A percentile compares a stretch with the other conserved stretches of the same genome.
Conservation (phyloP, 2,888 invertebrate genomes). For the Leptopilina drosophilae region DNA sequence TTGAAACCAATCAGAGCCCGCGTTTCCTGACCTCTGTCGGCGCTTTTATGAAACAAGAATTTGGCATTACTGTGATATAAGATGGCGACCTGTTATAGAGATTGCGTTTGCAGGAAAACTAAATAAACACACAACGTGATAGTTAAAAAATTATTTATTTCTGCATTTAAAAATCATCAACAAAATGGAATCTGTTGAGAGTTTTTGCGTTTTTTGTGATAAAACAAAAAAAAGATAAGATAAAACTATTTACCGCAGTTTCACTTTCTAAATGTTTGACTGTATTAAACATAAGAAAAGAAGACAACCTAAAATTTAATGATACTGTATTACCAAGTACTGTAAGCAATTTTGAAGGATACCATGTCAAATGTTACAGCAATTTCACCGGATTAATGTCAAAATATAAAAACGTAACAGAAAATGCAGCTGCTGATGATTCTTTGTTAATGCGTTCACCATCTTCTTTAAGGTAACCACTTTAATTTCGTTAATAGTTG, state of each 20-base stretch:
- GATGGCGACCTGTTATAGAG: too few species aligned
- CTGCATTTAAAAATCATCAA: too few species aligned
- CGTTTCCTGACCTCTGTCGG: too few species aligned
- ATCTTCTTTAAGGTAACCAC: too few species aligned
- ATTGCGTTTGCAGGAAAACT: too few species aligned
- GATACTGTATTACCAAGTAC: neutral
- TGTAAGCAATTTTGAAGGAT: neutral
- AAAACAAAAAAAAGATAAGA: neutral
- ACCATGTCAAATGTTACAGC: neutral
- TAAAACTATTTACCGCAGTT: neutral
- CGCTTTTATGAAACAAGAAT: too few species aligned
- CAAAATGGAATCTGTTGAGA: neutral
- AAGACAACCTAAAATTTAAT: neutral
- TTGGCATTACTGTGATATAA: too few species aligned
- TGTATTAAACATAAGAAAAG: neutral
- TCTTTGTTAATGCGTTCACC: neutral
- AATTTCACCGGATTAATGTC: neutral
- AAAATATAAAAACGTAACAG: neutral
- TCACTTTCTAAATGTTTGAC: neutral
- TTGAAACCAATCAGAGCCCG: too few species aligned
- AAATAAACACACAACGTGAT: too few species aligned
- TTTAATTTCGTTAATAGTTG: too few species aligned
- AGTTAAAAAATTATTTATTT: too few species aligned
- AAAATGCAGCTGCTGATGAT: neutral
- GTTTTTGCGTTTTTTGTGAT: neutral